Conservation (phyloP, 2,797 vertebrate species). For the Syndactyla subalaris region DNA sequence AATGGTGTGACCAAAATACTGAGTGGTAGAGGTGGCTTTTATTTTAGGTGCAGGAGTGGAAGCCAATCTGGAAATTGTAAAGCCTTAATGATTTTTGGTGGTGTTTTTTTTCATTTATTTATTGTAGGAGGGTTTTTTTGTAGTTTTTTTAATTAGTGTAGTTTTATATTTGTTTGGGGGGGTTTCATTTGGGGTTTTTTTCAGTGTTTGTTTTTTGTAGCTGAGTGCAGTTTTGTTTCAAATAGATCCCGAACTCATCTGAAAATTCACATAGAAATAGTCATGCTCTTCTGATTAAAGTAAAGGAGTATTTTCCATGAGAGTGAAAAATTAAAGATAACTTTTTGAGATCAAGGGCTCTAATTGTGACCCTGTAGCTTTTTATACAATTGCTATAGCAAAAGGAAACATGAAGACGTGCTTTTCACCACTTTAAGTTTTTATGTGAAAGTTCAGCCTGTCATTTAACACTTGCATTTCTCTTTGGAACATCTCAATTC, state of each 20-base stretch:
- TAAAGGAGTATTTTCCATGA: not conserved
- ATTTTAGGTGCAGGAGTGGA: not conserved
- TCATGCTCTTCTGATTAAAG: not conserved
- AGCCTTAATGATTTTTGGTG: too few relatives aligned
- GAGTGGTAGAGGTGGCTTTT: not conserved
- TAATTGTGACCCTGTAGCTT: not conserved
- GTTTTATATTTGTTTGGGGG: rapidly evolving
- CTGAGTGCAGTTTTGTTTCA: not conserved
- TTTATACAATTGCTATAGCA: not conserved
- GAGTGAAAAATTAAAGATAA: not conserved
- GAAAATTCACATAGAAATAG: not conserved
- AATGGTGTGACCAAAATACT: rapidly evolving
- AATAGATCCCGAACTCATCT: not conserved
- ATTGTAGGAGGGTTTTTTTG: not conserved
- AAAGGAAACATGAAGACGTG: not conserved
- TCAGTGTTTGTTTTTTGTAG: not conserved
- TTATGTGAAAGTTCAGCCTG: not conserved
- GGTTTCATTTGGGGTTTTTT: rapidly evolving
- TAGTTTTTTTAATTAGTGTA: not conserved
- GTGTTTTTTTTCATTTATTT: rapidly evolving
- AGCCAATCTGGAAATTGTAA: not conserved
- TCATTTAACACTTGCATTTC: not conserved
- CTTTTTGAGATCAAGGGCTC: not conserved
- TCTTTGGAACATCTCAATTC: not conserved
- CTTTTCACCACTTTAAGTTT: rapidly evolving